Conservation (phyloP, 2,113 vertebrate species). For the Malurus melanocephalus region DNA sequence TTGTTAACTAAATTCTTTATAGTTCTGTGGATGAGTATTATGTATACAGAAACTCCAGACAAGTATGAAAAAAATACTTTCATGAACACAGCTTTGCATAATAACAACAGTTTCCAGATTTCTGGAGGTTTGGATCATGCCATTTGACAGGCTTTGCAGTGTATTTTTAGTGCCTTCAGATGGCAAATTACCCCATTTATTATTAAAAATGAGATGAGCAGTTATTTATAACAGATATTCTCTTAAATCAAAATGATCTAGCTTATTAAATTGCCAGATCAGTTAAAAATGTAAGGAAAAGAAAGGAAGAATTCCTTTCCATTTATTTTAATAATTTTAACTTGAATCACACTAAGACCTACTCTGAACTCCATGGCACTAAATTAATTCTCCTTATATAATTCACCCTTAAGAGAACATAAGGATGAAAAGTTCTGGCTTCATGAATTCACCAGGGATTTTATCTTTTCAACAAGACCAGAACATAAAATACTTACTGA, state of each 20-base stretch:
- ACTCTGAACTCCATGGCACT: not conserved
- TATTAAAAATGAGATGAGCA: not conserved
- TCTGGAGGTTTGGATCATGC: not conserved
- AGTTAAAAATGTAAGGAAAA: not conserved
- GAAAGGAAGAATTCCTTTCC: not conserved
- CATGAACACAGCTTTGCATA: not conserved
- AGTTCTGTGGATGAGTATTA: not conserved
- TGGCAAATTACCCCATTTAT: not conserved
- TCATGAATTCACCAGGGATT: not conserved
- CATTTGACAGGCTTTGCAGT: not conserved
- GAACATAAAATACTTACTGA: not conserved
- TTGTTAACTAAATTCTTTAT: conserved; percentile 20
- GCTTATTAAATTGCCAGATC: not conserved
- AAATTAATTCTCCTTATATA: not conserved
- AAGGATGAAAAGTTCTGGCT: not conserved
- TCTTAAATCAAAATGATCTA: not conserved
- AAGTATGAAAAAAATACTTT: not conserved
- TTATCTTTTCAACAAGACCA: not conserved
- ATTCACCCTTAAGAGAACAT: not conserved
- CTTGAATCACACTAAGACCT: not conserved
- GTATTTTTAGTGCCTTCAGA: not conserved
- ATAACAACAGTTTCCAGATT: not conserved
- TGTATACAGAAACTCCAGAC: not conserved
- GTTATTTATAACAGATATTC: not conserved
- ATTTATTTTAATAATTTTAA: not conserved